These are phyloP conservation scores for Rhincodon typus DNA, from an alignment of 2,797 vertebrate species.

Conservation along the genomic window DNA sequence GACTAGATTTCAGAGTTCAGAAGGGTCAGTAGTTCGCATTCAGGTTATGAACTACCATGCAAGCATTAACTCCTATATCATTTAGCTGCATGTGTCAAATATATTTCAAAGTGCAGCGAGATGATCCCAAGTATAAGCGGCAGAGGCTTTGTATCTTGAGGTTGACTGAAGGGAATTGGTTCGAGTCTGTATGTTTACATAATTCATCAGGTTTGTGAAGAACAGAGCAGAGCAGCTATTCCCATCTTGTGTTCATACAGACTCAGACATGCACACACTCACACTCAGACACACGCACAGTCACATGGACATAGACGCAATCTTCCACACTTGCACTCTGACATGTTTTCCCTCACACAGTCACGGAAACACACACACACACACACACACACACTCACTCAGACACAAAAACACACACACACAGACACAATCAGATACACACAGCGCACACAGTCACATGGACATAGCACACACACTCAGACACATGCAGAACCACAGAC, in stretches of 20 bases:
- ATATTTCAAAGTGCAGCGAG: background rate
- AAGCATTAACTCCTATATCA: background rate
- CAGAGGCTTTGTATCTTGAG: background rate
- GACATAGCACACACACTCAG: no score
- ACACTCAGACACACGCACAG: background rate
- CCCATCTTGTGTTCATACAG: background rate
- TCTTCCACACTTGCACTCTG: no score
- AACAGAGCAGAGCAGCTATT: background rate
- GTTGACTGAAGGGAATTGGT: background rate
- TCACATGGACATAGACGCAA: background rate
- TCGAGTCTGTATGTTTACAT: background rate
- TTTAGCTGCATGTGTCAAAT: background rate
- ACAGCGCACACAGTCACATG: no score
- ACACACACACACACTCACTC: no score
- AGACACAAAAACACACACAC: no score
- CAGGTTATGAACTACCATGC: background rate
- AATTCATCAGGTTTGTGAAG: background rate
- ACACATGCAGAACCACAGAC: no score
- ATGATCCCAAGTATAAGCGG: background rate
- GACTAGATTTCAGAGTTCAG: background rate
- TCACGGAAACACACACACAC: no score
- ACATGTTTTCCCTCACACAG: no score
- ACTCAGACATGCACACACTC: background rate
- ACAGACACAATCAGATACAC: no score
- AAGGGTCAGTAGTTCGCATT: background rate